Evolutionary conservation across 1,140 invertebrate species (phyloP).

Genomic region (Papilio glaucus): DNA sequence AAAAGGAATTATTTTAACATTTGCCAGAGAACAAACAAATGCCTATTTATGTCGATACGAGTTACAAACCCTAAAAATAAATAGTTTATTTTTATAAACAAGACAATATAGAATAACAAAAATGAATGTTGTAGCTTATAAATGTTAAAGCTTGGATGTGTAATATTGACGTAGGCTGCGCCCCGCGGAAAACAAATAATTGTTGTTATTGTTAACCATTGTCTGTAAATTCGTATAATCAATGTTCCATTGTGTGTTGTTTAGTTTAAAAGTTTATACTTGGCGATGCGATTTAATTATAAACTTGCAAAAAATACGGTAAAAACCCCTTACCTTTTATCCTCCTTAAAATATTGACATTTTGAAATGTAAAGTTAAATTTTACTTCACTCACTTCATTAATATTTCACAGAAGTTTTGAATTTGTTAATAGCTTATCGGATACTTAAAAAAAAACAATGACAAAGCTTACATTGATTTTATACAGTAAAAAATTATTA

Average conservation of each 20-base stretch:
- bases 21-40: neutral
- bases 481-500: no score
- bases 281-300: conserved; percentile 19
- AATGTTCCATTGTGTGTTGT: conserved; percentile 27
- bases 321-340: neutral
- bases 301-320: neutral
- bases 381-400: no score
- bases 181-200: conserved; percentile 7
- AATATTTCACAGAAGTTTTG: no score
- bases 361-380: no score
- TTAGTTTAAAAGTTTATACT: conserved; percentile 5
- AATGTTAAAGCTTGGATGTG: conserved; percentile 13
- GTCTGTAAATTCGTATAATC: conserved; percentile 12
- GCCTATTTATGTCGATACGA: neutral
- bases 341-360: no score
- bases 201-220: conserved; percentile 30
- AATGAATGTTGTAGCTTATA: conserved; percentile 20
- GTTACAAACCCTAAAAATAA: neutral
- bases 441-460: no score
- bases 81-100: conserved; percentile 8
- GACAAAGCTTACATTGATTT: no score
- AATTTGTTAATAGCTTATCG: no score
- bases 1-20: neutral
- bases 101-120: conserved; percentile 17
- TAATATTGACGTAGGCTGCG: neutral